phyloP scores from a whole-genome alignment of 2,113 vertebrate genomes.

The Paramisgurnus dabryanus region DNA sequence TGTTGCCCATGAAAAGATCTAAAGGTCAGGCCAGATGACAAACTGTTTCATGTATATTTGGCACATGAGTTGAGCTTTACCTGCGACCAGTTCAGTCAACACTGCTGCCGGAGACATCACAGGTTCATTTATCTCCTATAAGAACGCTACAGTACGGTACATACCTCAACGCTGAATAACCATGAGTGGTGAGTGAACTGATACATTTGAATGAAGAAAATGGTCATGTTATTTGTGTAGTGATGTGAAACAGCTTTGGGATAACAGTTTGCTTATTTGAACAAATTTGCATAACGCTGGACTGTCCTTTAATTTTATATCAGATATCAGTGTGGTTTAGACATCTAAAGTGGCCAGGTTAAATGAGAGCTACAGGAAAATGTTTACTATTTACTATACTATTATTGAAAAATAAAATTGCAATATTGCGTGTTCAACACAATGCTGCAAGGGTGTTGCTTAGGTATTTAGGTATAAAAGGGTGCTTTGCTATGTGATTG shows the following conservation, averaged over 20 bases:
- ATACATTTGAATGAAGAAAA: not conserved
- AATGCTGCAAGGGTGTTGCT: not conserved
- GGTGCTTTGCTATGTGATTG: not conserved
- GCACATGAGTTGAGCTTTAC: constrained; percentile 53
- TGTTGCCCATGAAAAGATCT: constrained; percentile 40
- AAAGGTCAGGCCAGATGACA: constrained; percentile 69
- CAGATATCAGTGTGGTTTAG: too few species aligned
- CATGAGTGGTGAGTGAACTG: constrained; percentile 75
- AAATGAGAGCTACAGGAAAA: too few species aligned
- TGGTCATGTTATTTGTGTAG: not conserved
- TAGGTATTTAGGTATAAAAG: too few species aligned
- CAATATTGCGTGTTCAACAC: not conserved
- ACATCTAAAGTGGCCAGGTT: too few species aligned
- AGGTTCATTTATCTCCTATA: not conserved
- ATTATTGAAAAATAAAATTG: too few species aligned
- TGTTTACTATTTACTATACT: too few species aligned
- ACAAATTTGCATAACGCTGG: not conserved
- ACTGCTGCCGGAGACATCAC: constrained; percentile 20
- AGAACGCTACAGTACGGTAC: not conserved
- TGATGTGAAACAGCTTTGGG: not conserved
- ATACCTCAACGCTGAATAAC: constrained; percentile 18
- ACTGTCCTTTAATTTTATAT: not conserved
- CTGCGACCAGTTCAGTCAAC: constrained; percentile 42
- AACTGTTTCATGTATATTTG: constrained; percentile 67
- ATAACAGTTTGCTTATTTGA: not conserved